Evolutionary conservation across 1,140 invertebrate genomes (phyloP), one percentile per base, ranked within the genome.

Genomic region (Contarinia nasturtii): DNA sequence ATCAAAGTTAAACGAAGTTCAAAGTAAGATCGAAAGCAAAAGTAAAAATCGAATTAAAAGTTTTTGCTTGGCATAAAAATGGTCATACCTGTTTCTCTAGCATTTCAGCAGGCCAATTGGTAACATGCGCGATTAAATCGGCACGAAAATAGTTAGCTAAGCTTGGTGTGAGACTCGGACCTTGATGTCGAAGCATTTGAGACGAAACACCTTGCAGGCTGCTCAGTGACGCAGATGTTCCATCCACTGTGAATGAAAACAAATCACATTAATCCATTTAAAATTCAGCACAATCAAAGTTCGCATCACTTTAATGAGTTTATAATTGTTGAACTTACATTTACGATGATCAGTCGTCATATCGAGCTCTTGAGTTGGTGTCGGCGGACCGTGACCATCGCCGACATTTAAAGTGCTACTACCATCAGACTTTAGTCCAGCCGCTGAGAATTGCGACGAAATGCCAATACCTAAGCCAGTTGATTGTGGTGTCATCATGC

Each of bases 121-220:
- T 77, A 47, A 95, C 89, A 67, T 96, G 92, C 57, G 77, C 75
- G 49, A 89, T 87, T 53, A 95, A 72, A 67, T 92, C 85, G 62
- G 87, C 78, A 52, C 88, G 76, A 67, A 87, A 89, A 70, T 93
- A 87, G 69, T 93, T 89, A 50, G 85, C 81, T 53, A 94, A 71
- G 51, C 84, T 88, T 34, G 89, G 85, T 56, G 86, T 89, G 54
- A 94, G 70, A 60, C 80, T 78, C 38, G 81, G 82, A 49, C 61
- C 61, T 18, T 60, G 58, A 19, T 57, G 42, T 46, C 61, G 59
- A 12, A 37, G n/a, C 37, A 57, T 54, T 51, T 63, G 61, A 19
- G 57, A 56, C 12, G 60, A 60, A 46, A 61, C 64, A 52, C 61
- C 61, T 50, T 63, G 61, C 22, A 64, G 51, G 20, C 57, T 56